Conservation (phyloP, 2,113 vertebrate species). For the Pterocles orientalis region DNA sequence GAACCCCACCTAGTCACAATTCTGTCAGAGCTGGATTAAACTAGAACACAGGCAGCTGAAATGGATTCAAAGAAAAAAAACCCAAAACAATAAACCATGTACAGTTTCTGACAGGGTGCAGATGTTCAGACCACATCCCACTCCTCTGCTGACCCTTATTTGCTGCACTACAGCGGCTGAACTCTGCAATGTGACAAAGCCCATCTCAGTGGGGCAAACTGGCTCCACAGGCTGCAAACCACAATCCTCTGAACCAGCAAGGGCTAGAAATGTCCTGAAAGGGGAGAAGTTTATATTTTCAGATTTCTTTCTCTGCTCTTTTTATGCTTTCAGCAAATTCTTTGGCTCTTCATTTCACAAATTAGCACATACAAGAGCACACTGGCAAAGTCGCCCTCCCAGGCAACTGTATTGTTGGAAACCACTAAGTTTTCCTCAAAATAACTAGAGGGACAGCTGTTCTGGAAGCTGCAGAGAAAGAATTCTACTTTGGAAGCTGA, state of each 20-base stretch:
- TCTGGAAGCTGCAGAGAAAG: background rate
- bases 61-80: background rate
- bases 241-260: background rate
- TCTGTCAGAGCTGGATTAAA: background rate
- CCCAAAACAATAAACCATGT: background rate
- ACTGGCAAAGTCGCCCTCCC: background rate
- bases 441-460: background rate
- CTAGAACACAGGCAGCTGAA: background rate
- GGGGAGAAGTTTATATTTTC: background rate
- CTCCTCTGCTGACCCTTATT: background rate
- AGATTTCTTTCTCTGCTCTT: background rate
- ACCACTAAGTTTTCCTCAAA: background rate
- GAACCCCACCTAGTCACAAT: background rate
- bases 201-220: background rate
- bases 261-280: background rate
- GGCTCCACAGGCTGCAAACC: background rate
- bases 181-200: background rate
- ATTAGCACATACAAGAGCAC: background rate
- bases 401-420: background rate
- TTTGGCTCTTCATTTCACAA: background rate
- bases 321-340: background rate
- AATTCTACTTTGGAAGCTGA: background rate
- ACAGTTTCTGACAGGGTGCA: background rate
- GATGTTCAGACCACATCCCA: background rate
- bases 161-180: background rate